These are phyloP conservation scores for Oryzias dopingdopingensis DNA, from an alignment of 2,797 vertebrate genomes.

Conservation along the genomic window DNA sequence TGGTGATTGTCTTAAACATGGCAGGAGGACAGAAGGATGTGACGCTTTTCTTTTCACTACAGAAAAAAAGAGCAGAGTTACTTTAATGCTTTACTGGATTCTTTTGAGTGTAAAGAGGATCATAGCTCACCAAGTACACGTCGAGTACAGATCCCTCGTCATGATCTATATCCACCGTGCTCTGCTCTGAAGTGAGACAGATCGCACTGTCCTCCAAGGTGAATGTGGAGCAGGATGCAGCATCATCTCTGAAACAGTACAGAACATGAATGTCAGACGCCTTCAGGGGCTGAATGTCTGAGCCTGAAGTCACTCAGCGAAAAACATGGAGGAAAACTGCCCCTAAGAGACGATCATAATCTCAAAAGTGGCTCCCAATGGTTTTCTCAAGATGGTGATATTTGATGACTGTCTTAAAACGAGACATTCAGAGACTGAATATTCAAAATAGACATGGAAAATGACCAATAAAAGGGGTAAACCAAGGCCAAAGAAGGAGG, in stretches of 20 bases:
- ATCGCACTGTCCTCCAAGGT: constrained; percentile 94
- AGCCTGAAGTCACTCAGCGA: constrained; percentile 6
- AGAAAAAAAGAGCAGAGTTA: no score
- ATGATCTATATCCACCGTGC: constrained; percentile 86
- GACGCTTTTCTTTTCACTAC: constrained; percentile 63
- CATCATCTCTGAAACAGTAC: constrained; percentile 78
- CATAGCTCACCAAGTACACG: constrained; percentile 90
- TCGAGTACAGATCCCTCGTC: constrained; percentile 93
- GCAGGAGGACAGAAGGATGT: constrained; percentile 53
- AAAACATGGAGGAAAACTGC: background rate
- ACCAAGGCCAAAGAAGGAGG: no score
- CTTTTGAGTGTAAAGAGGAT: background rate
- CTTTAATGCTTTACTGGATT: no score
- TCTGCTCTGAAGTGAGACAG: constrained; percentile 92
- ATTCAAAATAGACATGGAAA: no score
- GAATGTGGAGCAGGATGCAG: constrained; percentile 89
- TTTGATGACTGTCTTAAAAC: no score
- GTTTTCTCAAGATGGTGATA: no score
- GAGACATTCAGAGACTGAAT: no score
- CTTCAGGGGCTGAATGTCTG: constrained; percentile 1
- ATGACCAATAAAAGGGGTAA: no score
- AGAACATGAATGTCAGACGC: background rate
- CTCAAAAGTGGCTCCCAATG: no score
- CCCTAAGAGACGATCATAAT: no score
- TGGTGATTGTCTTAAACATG: constrained; percentile 69